These are phyloP conservation scores for Eufriesea mexicana DNA, from an alignment of 1,140 invertebrate species.

Conservation along the genomic window DNA sequence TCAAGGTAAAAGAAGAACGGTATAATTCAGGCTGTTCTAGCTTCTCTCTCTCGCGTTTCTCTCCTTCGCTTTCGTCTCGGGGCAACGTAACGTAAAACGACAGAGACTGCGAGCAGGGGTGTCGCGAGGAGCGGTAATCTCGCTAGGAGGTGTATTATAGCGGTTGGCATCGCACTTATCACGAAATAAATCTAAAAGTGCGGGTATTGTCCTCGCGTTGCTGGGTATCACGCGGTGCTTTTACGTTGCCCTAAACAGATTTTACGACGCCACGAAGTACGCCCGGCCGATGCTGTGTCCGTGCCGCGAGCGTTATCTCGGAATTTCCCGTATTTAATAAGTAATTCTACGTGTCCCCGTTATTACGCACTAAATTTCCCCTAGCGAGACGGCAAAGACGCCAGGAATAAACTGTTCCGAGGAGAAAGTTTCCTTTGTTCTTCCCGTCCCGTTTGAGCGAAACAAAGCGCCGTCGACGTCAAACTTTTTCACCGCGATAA, in stretches of 20 bases:
- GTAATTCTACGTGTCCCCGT: constrained; percentile 8
- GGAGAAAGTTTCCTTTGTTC: constrained; percentile 14
- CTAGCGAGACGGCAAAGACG: not conserved
- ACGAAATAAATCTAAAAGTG: constrained; percentile 34
- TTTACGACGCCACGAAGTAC: constrained; percentile 40
- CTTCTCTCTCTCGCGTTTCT: too few species aligned
- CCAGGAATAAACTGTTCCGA: constrained; percentile 35
- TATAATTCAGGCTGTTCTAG: not conserved
- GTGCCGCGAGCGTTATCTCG: not conserved
- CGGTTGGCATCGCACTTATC: constrained; percentile 18
- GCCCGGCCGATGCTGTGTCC: not conserved
- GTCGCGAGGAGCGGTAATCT: constrained; percentile 6
- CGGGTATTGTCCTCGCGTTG: constrained; percentile 40
- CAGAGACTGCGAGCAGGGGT: not conserved
- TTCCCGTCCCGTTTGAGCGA: too few species aligned
- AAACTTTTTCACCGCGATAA: not conserved
- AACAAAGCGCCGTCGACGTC: not conserved
- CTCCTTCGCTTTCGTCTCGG: not conserved
- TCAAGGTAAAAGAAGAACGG: not conserved
- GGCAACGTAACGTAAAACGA: not conserved
- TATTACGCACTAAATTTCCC: constrained; percentile 13
- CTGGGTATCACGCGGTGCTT: too few species aligned
- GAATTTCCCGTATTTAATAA: constrained; percentile 55
- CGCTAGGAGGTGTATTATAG: not conserved
- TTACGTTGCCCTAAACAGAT: constrained; percentile 58